Conservation (phyloP, 2,113 vertebrate species). For the Martes martes region DNA sequence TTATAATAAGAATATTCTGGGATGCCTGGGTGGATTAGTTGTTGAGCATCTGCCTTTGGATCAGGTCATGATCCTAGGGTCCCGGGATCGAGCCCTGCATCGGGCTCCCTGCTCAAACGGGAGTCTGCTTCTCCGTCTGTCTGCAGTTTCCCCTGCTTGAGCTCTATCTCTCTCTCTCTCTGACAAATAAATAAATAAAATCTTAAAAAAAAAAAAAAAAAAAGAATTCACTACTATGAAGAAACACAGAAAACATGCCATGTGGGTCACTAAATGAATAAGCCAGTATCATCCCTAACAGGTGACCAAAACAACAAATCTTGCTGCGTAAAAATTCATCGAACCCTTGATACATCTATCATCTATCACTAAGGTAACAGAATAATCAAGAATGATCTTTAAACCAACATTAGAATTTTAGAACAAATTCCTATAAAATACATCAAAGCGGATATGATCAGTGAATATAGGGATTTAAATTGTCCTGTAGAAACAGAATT, state of each 20-base stretch:
- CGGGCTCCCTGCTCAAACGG: no score
- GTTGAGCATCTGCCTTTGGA: no score
- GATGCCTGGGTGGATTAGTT: no score
- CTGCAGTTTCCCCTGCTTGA: no score
- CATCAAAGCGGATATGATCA: background rate
- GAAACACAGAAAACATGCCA: background rate
- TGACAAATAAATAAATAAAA: no score
- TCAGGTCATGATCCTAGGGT: no score
- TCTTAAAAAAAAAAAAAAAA: no score
- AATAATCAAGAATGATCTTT: conserved; percentile 8
- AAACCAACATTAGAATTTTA: conserved; percentile 7
- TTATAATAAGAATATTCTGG: background rate
- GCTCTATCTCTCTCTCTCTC: no score
- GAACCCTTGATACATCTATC: background rate
- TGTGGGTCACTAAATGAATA: background rate
- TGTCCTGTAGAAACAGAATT: background rate
- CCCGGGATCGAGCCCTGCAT: no score
- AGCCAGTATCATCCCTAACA: background rate
- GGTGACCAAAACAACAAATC: background rate
- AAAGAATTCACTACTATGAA: background rate
- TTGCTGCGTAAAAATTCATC: background rate
- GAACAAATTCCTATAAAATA: background rate
- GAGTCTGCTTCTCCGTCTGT: no score
- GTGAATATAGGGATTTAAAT: background rate
- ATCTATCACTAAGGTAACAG: background rate